Base-by-base conservation (phyloP, 1,140 invertebrate genomes). In the Eumeta japonica region DNA sequence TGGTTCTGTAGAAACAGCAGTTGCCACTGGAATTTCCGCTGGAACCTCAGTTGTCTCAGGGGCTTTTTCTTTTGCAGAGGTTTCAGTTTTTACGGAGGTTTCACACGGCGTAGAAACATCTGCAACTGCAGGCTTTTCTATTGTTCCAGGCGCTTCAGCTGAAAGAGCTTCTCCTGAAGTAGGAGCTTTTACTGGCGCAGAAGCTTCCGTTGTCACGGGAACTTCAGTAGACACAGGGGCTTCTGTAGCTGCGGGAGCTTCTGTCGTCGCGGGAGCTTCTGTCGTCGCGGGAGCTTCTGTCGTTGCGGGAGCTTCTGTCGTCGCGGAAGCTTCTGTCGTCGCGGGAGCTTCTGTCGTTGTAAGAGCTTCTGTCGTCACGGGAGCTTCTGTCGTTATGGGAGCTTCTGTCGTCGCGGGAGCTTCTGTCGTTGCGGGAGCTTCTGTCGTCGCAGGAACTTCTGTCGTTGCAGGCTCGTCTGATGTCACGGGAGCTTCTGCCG, bases 361-460 rank as follows among this genome's bases (percentile, higher is more conserved):
- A 18, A 29, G 32, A 34, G 31, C 34, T 24, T 43, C 42, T 35
- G 32, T 31, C 24, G 50, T 19, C 28, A 19, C 20, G 3, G 44
- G 38, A 39, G 51, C 35, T 29, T 55, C 41, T 27, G 39, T 50
- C 12, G 58, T 42, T 11, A 50, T 48, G 28, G 53, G 44, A 13
- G 37, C 37, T 36, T 37, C 39, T 11, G 28, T 19, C 27, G 40
- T 37, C 32, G 35, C 24, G 16, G 39, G 33, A 12, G 24, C 39
- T 12, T 39, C 43, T 33, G 48, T 37, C 19, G 51, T 41, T 35
- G 39, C 19, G 28, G 47, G 37, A 38, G 48, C 37, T 45, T 54
- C 37, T 38, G 39, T 34, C 37, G 43, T 19, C 27, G 36, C 33
- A 34, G 43, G 27, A 43, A 35, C 35, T 27, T 52, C 35, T 29